Percentiles rank a stretch among this genome's conserved stretches.
These are phyloP conservation scores for Entomobrya proxima DNA, from an alignment of 2,888 invertebrate species.

Conservation along the genomic window DNA sequence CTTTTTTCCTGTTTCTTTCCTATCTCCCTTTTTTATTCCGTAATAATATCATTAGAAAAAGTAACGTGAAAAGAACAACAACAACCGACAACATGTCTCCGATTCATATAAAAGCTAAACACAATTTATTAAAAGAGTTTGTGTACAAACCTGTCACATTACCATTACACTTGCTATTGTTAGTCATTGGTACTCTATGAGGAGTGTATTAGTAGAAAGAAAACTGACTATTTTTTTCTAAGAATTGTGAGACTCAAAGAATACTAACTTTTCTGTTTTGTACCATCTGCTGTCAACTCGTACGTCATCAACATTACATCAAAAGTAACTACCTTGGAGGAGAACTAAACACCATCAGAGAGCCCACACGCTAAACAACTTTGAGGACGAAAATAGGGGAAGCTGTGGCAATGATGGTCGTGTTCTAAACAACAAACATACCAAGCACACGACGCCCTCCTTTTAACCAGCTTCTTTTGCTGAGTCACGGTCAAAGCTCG, in stretches of 20 bases:
- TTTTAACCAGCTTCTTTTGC: conserved; percentile 39
- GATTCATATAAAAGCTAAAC: conserved; percentile 16
- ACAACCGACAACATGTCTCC: conserved; percentile 54
- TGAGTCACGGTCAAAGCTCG: conserved; percentile 43
- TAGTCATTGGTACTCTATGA: conserved; percentile 1
- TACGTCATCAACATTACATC: background rate
- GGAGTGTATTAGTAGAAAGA: background rate
- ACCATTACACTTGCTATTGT: background rate
- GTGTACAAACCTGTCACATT: conserved; percentile 3
- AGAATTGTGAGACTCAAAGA: background rate
- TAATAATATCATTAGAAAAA: conserved; percentile 41
- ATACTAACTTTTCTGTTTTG: conserved; percentile 18
- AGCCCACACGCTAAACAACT: background rate
- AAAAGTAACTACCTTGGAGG: background rate
- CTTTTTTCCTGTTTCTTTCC: background rate
- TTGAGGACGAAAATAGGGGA: conserved; percentile 11
- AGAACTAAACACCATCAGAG: background rate
- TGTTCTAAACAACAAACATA: background rate
- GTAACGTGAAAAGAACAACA: background rate
- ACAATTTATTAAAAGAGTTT: background rate
- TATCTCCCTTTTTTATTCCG: conserved; percentile 1
- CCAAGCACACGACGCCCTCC: background rate
- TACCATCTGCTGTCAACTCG: conserved; percentile 40
- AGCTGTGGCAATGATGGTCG: background rate
- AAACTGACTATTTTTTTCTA: background rate